These are phyloP conservation scores for Nezara viridula DNA, from an alignment of 2,888 invertebrate genomes.

Conservation along the genomic window DNA sequence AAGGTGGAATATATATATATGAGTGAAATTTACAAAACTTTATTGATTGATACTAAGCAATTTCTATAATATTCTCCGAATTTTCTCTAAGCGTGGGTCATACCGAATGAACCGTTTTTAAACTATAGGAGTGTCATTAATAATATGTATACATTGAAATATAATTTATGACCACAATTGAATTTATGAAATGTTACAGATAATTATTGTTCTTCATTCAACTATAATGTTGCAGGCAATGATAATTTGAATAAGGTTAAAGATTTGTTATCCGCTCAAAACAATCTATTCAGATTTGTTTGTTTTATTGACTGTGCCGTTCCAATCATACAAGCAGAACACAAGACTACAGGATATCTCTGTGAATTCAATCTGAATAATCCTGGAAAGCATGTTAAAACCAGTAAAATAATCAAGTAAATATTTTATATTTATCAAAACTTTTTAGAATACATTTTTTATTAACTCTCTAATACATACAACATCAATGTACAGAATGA, in stretches of 20 bases:
- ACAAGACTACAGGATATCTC: not conserved
- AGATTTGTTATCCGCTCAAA: not conserved
- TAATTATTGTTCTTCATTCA: not conserved
- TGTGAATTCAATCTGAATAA: not conserved
- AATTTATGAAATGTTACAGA: not conserved
- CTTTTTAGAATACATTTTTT: not conserved
- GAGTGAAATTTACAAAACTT: no score
- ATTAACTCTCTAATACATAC: not conserved
- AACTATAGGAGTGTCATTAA: no score
- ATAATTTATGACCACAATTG: not conserved
- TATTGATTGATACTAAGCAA: no score
- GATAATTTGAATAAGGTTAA: not conserved
- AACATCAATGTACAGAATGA: not conserved
- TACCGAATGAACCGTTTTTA: no score
- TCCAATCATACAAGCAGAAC: not conserved
- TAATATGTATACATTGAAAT: no score
- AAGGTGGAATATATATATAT: no score
- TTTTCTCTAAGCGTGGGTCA: no score
- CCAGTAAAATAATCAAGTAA: constrained; percentile 49
- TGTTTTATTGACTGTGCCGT: not conserved
- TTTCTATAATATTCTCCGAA: no score
- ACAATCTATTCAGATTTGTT: not conserved
- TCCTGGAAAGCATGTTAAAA: not conserved
- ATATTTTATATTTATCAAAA: not conserved
- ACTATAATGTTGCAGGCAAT: not conserved